Conservation (phyloP, 2,797 vertebrate species). For the Centroberyx gerrardi region DNA sequence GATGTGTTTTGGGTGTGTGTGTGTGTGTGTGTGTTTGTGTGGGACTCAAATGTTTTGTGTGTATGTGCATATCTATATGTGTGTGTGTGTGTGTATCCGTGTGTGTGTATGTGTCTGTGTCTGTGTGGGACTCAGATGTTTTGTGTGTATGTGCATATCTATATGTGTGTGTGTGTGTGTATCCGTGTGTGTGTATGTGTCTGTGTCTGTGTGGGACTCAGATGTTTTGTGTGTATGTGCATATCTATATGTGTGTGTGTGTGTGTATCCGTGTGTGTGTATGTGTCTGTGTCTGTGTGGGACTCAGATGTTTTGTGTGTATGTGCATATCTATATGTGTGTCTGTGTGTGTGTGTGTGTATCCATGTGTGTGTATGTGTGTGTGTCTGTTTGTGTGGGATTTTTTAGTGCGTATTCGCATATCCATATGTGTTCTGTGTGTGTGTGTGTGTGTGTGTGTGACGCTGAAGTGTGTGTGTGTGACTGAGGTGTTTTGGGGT, state of each 20-base stretch:
- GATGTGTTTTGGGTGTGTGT: too few species aligned
- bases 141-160: too few species aligned
- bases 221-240: not conserved
- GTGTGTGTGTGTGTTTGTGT: too few species aligned
- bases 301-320: not conserved
- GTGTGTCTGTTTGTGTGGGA: too few species aligned
- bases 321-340: not conserved
- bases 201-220: too few species aligned
- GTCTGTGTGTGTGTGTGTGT: slow-evolving; percentile 2
- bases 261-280: not conserved
- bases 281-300: too few species aligned
- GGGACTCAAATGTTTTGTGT: not conserved
- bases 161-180: too few species aligned
- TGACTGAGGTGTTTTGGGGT: too few species aligned
- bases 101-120: not conserved
- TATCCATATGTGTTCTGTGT: not conserved
- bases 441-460: too few species aligned
- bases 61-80: not conserved
- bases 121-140: too few species aligned
- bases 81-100: slow-evolving; percentile 1
- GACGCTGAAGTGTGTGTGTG: too few species aligned
- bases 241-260: not conserved
- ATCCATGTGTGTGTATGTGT: not conserved
- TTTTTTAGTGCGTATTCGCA: not conserved
- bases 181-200: too few species aligned